Evolutionary conservation across 2,113 vertebrate genomes (phyloP), one percentile per base, ranked within the genome.

Genomic region (Alligator sinensis): DNA sequence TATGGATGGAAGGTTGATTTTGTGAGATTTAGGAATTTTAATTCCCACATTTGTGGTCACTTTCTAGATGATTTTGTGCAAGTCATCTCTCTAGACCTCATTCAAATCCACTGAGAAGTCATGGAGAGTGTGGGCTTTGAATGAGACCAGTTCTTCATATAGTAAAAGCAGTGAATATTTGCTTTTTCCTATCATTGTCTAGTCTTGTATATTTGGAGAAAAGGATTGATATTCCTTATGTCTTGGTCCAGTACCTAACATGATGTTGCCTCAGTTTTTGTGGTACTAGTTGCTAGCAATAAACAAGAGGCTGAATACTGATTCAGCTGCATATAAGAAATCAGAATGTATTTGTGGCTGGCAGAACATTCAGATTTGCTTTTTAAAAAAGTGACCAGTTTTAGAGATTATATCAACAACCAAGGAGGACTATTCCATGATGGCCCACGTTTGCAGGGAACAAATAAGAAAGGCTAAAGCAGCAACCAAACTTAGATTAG

Each of bases 81-180:
- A 27, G 47, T 66, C 57, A 77, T 61, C 18, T 24, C 5, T 19
- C 18, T 57, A 64, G 4, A 14, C 18, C 63, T 38, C 17, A 68
- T 14, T 64, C 28, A 25, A 21, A 83, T 14, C 24, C 63, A 83
- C 15, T 4, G 16, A 47, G 58, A 47, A 8, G 16, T 58, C 77
- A 22, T 54, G 22, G 34, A 70, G 63, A 14, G 5, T 8, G 5
- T 47, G 30, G 19, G 5, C 68, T 12, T 72, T 72, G 68, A 21
- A 34, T 72, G 30, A 30, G 19, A 6, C 18, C 30, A 76, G 38
- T 47, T 82, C 38, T n/a, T 60, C 4, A 34, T 22, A 10, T 30
- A n/a, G 16, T 11, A 55, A 34, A 3, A 0, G 0, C 17, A 27
- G 10, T 11, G 18, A 4, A 18, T 12, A 19, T 12, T 61, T 59